Evolutionary conservation across 2,797 vertebrate species (phyloP).

Genomic region (Hippopotamyrus pictus): DNA sequence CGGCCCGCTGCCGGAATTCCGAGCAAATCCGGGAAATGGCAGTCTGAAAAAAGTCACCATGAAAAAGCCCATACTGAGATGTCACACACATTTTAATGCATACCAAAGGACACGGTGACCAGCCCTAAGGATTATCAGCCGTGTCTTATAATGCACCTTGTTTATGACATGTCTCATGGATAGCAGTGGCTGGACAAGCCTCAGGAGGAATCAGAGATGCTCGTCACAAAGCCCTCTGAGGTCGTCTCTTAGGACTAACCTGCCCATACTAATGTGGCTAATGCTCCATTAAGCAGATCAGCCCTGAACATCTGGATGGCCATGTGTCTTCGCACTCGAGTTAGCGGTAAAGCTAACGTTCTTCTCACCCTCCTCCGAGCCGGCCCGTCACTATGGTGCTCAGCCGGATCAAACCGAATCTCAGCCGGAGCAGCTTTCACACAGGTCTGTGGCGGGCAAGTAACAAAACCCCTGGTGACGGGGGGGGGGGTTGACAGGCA

Average conservation of each 20-base stretch:
- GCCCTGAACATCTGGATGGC: background rate
- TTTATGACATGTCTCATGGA: background rate
- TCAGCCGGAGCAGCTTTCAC: background rate
- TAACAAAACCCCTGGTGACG: background rate
- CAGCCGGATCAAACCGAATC: background rate
- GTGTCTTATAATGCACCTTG: background rate
- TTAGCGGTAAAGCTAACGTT: background rate
- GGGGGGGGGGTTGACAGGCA: background rate
- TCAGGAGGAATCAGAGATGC: background rate
- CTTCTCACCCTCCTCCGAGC: background rate
- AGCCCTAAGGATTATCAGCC: background rate
- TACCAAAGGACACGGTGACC: background rate
- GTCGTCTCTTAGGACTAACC: background rate
- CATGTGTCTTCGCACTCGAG: background rate
- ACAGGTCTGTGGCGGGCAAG: background rate
- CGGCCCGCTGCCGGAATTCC: conserved; percentile 30
- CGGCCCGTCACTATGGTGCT: background rate
- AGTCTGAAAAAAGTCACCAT: background rate
- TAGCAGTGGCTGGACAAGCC: background rate
- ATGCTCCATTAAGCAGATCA: background rate
- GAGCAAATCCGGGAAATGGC: conserved; percentile 10
- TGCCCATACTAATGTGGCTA: background rate
- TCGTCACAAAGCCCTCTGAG: background rate
- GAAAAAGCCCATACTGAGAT: background rate
- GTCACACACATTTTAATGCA: background rate